A percentile compares a stretch with the other conserved stretches of the same genome.
Evolutionary conservation across 2,113 vertebrate genomes (phyloP).

Genomic region (Saccopteryx bilineata): DNA sequence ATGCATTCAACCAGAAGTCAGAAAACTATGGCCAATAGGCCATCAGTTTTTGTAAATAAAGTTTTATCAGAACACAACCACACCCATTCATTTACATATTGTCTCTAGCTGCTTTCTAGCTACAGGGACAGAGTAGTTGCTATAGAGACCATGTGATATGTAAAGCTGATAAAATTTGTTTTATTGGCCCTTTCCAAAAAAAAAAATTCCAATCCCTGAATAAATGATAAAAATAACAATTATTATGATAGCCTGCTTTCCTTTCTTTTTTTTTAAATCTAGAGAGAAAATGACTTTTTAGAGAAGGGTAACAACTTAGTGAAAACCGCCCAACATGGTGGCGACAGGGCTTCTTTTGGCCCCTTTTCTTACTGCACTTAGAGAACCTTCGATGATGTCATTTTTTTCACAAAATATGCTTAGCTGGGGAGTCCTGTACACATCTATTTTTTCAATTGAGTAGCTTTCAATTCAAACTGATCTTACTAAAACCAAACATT

Average conservation of each 20-base stretch:
- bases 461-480: constrained; percentile 16
- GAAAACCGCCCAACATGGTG: not conserved
- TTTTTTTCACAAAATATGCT: not conserved
- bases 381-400: not conserved
- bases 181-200: not conserved
- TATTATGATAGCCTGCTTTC: not conserved
- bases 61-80: not conserved
- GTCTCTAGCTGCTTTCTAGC: not conserved
- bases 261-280: not conserved
- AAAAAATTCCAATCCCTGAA: not conserved
- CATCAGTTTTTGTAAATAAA: not conserved
- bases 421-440: not conserved
- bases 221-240: not conserved
- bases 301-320: not conserved
- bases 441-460: not conserved
- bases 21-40: not conserved
- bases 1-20: not conserved
- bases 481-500: constrained; percentile 14
- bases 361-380: not conserved
- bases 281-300: not conserved
- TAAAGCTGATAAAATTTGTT: not conserved
- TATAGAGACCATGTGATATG: not conserved
- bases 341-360: not conserved
- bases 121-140: not conserved
- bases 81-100: not conserved